These are phyloP conservation scores for Thymelicus acteon DNA, from an alignment of 2,888 invertebrate genomes.

Conservation along the genomic window DNA sequence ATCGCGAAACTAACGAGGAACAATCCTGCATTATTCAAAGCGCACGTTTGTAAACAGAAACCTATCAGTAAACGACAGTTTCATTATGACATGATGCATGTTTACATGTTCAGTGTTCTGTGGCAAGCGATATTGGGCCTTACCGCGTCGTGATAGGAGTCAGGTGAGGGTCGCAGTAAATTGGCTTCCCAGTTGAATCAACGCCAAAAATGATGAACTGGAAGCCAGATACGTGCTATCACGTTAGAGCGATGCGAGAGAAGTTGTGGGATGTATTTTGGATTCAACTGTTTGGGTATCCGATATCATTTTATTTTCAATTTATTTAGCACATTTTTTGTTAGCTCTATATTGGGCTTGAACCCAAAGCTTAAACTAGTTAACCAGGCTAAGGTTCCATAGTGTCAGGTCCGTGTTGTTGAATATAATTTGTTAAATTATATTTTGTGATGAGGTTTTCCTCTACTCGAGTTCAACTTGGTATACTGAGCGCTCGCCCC, in stretches of 20 bases:
- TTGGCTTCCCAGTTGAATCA: constrained; percentile 26
- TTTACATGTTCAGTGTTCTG: constrained; percentile 2
- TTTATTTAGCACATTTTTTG: neutral
- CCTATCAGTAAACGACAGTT: constrained; percentile 34
- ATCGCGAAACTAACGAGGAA: constrained; percentile 4
- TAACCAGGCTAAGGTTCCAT: too few relatives aligned
- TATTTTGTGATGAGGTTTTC: too few relatives aligned
- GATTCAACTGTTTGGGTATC: neutral
- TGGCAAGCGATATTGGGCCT: neutral
- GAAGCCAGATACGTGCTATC: constrained; percentile 9
- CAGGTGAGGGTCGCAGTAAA: neutral
- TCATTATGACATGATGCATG: constrained; percentile 33
- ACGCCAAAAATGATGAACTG: constrained; percentile 32
- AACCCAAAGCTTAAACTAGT: too few relatives aligned
- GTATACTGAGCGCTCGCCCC: too few relatives aligned
- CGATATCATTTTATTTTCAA: neutral
- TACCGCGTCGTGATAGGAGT: neutral
- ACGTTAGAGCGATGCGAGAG: constrained; percentile 1
- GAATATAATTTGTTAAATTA: too few relatives aligned
- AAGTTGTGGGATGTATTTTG: neutral
- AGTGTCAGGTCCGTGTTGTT: too few relatives aligned
- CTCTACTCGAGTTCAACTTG: too few relatives aligned
- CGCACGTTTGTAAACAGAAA: constrained; percentile 19
- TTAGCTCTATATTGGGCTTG: too few relatives aligned
- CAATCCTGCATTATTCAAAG: constrained; percentile 25